A percentile compares a stretch with the other conserved stretches of the same genome.
Evolutionary conservation across 2,888 invertebrate genomes (phyloP).

Genomic region (Sabatieria punctata): DNA sequence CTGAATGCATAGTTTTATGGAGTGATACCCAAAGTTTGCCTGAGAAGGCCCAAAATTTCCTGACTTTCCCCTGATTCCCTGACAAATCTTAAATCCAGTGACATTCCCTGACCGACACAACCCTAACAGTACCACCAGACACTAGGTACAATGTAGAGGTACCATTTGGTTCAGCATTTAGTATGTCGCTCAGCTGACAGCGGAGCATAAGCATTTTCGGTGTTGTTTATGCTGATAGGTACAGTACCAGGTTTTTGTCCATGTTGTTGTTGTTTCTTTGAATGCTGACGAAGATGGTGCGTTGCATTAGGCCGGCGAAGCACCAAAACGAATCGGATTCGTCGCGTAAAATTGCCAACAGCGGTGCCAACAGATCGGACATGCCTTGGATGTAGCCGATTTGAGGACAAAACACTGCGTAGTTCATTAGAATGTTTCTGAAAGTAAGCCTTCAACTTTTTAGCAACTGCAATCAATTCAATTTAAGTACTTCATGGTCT

Average conservation of each 20-base stretch:
- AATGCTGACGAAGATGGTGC: constrained; percentile 76
- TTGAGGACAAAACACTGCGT: constrained; percentile 62
- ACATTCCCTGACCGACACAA: no score
- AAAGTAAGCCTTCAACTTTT: constrained; percentile 12
- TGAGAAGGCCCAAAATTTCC: no score
- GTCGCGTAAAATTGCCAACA: constrained; percentile 36
- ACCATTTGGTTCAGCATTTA: no score
- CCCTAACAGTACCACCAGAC: no score
- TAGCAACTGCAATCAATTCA: not conserved
- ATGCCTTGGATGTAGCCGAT: constrained; percentile 52
- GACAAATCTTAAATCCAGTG: no score
- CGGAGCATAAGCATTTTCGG: no score
- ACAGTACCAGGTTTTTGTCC: constrained; percentile 63
- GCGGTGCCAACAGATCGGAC: constrained; percentile 39
- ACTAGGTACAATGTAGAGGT: no score
- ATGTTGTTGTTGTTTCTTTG: constrained; percentile 86
- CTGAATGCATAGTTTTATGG: no score
- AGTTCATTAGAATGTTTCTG: constrained; percentile 71
- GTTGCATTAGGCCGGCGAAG: constrained; percentile 39
- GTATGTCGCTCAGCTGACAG: no score
- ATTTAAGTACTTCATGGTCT: constrained; percentile 34
- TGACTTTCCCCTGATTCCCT: no score
- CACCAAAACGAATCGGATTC: constrained; percentile 40
- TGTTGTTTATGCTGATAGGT: not conserved
- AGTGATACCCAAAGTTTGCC: no score